Conservation (phyloP, 2,888 invertebrate genomes). For the Crossocerus cetratus region DNA sequence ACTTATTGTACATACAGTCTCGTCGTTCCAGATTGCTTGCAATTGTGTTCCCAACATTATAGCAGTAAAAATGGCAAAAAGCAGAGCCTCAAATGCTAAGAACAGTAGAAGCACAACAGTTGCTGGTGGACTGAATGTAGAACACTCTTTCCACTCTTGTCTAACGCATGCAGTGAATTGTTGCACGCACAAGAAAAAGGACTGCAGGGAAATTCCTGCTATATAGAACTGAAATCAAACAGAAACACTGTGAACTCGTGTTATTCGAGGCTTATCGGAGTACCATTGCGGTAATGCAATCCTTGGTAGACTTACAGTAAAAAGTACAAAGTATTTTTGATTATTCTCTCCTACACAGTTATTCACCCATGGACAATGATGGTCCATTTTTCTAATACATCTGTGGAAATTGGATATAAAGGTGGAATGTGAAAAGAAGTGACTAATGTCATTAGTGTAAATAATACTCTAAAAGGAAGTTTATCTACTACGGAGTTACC, state of each 20-base stretch:
- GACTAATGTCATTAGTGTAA: too few relatives aligned
- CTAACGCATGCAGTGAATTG: conserved; percentile 96
- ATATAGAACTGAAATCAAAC: conserved; percentile 93
- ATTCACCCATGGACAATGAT: conserved; percentile 98
- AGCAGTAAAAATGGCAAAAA: conserved; percentile 98
- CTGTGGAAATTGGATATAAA: conserved; percentile 70
- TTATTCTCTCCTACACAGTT: conserved; percentile 99
- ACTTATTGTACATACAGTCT: conserved; percentile 84
- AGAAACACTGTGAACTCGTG: conserved; percentile 24
- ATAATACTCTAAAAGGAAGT: neutral
- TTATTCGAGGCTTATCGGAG: neutral
- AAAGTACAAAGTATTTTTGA: conserved; percentile 99
- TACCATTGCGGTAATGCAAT: too few relatives aligned
- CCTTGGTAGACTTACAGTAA: conserved; percentile 86
- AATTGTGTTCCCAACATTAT: conserved; percentile 98
- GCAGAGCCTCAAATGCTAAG: conserved; percentile 93
- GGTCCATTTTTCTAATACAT: conserved; percentile 91
- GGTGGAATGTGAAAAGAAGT: too few relatives aligned
- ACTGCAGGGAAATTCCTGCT: conserved; percentile 96
- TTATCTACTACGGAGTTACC: conserved; percentile 78
- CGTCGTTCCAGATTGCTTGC: conserved; percentile 98
- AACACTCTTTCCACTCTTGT: conserved; percentile 97
- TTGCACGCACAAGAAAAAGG: conserved; percentile 92
- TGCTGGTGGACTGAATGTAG: conserved; percentile 95
- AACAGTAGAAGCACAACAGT: conserved; percentile 95